A percentile compares a stretch with the other conserved stretches of the same genome.
Conservation (phyloP, 2,797 vertebrate species). For the Bucorvus abyssinicus region DNA sequence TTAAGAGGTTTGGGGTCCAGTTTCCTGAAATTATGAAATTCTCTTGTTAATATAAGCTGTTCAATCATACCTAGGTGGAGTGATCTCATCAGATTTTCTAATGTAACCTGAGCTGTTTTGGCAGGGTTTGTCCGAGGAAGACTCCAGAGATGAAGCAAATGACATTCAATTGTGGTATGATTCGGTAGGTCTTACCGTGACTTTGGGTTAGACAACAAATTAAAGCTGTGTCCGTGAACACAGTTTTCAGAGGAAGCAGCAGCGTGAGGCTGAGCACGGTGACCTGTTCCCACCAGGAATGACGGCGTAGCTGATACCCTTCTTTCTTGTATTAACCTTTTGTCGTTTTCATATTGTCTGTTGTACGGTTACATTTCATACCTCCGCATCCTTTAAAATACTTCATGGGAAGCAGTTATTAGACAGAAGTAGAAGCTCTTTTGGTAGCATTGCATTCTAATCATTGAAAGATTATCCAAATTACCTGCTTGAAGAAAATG, state of each 20-base stretch:
- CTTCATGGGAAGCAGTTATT: background rate
- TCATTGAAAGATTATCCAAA: background rate
- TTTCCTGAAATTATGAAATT: background rate
- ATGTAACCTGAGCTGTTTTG: background rate
- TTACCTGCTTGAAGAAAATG: background rate
- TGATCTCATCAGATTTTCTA: background rate
- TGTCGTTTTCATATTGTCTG: background rate
- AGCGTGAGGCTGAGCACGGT: background rate
- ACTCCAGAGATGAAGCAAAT: background rate
- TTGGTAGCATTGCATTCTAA: background rate
- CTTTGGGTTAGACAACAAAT: background rate
- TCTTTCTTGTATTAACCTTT: background rate
- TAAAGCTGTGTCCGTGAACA: accelerated
- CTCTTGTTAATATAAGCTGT: background rate
- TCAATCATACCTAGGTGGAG: accelerated
- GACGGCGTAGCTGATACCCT: background rate
- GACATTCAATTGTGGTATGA: accelerated
- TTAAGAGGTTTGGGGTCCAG: background rate
- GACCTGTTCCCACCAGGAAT: background rate
- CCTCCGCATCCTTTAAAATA: background rate
- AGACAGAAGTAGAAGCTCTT: background rate
- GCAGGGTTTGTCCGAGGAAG: background rate
- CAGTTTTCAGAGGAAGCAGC: background rate
- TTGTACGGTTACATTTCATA: background rate
- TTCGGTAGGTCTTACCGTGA: background rate